Evolutionary conservation across 2,113 vertebrate species (phyloP), one percentile per base, ranked within the genome.

Genomic region (Dinomys branickii): DNA sequence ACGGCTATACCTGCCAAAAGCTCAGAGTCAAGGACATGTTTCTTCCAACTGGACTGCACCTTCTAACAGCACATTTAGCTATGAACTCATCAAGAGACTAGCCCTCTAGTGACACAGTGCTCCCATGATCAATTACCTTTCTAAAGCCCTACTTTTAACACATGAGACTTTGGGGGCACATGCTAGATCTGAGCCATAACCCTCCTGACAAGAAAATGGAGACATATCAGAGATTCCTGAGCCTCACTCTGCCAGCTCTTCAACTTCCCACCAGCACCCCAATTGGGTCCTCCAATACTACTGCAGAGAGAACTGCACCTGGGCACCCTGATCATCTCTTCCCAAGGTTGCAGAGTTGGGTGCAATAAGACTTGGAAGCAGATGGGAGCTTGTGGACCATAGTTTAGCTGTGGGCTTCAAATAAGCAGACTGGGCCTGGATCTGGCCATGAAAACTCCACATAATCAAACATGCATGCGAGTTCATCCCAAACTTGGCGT

Each of bases 41-140:
- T 28, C 10, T 47, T 77, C 41, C 13, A 28, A 44, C 41, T 44
- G 5, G 5, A 26, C 13, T 6, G 13, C 7, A 30, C 28, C 75
- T 50, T 30, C 75, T 17, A 78, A 50, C 3, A 30, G 14, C 44
- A 50, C 28, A 50, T 17, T 50, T 30, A 78, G 28, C 44, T 50
- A 33, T 33, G 8, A 52, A 35, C 47, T 35, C 77, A 35, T 20
- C 13, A 33, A 52, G 16, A 52, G 77, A 33, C 19, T 33, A 33
- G 33, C 28, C 1, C 47, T 33, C 2, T 30, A 9, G 19, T 3
- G 28, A 52, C 33, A 12, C 33, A 80, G 33, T 0, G 0, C 17
- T 35, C 30, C 30, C 16, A 20, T 80, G 77, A 54, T 19, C 47
- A 52, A 20, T 20, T 7, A 80, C 33, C 50, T 35, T 54, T 54